Base-by-base conservation (phyloP, 37 sponge, comb jelly and placozoan species). In the Eunapius fragilis region DNA sequence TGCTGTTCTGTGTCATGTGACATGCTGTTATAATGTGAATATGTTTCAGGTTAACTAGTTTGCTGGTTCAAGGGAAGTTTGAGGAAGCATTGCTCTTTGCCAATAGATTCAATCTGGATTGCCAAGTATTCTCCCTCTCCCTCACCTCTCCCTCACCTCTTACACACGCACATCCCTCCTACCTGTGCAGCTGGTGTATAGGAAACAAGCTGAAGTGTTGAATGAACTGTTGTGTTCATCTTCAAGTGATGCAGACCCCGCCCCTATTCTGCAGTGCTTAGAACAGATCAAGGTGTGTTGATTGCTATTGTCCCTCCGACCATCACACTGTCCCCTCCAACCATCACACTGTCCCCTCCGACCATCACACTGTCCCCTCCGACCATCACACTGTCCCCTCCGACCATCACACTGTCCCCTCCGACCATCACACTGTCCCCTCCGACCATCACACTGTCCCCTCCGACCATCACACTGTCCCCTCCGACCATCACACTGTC, bases 41-140 rank as follows among this genome's bases (percentile, higher is more conserved):
- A 19, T 17, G 19, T n/a, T 73, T 31, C 7, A 75, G 75, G 78
- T 78, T 88, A 36, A 32, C 78, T 19, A 82, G 48, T 22, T 70
- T 88, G 26, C 33, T 88, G 32, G 49, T 30, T 71, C 84, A 88
- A 45, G 48, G 78, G 24, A 88, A 83, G 78, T 88, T 88, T 35
- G 70, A 45, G 24, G 89, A 88, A 47, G 89, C 89, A 32, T 77
- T 83, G 58, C 25, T 27, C 30, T 83, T 83, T 78, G 89, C 89
- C 31, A 69, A 0, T 6, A 76, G 77, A 70, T 77, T 48, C 71
- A 30, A 77, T 24, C 69, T 88, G 17, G 78, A 88, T 49, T 72
- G n/a, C 37, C 78, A 88, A 33, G 89, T 88, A 82, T 69, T 41
- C 33, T 77, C 38, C 33, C 78, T 12, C 38, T 37, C 31, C 47